These are phyloP conservation scores for Tragelaphus scriptus DNA, from an alignment of 2,113 vertebrate species.

Conservation along the genomic window DNA sequence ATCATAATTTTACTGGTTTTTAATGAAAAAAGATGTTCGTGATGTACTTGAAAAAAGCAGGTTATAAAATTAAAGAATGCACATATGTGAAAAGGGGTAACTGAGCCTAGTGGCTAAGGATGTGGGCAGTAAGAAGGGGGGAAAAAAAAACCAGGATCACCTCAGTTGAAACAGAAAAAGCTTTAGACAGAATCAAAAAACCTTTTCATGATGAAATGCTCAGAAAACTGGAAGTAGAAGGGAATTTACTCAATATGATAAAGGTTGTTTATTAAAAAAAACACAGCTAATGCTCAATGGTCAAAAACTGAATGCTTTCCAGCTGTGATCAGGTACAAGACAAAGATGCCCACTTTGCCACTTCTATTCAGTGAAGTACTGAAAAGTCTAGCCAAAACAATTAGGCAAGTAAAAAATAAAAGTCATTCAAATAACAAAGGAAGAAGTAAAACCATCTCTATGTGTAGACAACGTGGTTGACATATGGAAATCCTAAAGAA, in stretches of 20 bases:
- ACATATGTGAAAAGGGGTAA: neutral
- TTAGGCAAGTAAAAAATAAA: neutral
- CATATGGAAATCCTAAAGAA: too few species aligned
- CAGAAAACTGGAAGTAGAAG: neutral
- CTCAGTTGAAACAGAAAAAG: neutral
- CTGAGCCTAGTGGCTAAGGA: neutral
- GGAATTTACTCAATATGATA: neutral
- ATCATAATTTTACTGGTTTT: slow-evolving; percentile 18
- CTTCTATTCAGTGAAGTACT: neutral
- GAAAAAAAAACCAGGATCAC: neutral
- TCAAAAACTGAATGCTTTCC: neutral
- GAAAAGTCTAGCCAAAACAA: neutral
- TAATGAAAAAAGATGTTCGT: neutral
- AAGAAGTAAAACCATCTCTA: too few species aligned
- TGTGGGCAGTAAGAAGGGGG: neutral
- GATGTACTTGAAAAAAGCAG: neutral
- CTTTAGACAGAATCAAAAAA: neutral
- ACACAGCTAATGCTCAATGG: neutral
- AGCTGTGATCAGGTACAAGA: neutral
- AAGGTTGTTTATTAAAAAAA: neutral
- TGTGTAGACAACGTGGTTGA: too few species aligned
- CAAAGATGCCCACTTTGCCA: neutral
- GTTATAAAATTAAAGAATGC: neutral
- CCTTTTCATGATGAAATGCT: neutral
- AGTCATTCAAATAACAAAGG: too few species aligned